These are phyloP conservation scores for Digitonthophagus gazella DNA, from an alignment of 2,888 invertebrate genomes.

Conservation along the genomic window DNA sequence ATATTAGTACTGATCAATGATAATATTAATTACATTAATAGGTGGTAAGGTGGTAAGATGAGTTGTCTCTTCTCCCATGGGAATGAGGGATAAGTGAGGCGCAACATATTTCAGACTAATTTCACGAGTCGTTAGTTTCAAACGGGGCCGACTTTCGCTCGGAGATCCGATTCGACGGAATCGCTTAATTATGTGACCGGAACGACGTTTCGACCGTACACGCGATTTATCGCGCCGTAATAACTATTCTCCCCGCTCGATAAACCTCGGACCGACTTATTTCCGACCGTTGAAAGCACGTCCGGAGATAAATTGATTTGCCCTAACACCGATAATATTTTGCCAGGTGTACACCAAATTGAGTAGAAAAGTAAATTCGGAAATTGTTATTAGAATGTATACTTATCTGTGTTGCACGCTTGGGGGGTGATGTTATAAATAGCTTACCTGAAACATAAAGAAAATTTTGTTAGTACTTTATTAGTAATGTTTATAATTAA, in stretches of 20 bases:
- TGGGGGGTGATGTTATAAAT: background rate
- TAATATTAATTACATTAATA: background rate
- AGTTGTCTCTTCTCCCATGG: background rate
- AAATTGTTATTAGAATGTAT: too few relatives aligned
- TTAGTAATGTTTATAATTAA: too few relatives aligned
- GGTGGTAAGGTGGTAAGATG: too few relatives aligned
- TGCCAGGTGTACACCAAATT: background rate
- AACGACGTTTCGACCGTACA: background rate
- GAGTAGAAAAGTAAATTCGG: background rate
- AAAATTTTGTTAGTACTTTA: background rate
- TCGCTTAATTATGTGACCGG: conserved; percentile 16
- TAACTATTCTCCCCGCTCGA: background rate
- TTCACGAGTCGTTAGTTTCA: conserved; percentile 11
- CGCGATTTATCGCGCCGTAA: background rate
- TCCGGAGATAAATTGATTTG: background rate
- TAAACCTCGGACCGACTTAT: background rate
- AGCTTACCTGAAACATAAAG: background rate
- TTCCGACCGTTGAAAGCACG: background rate
- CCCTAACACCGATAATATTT: background rate
- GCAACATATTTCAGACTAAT: conserved; percentile 4
- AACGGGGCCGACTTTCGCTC: background rate
- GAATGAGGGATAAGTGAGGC: background rate
- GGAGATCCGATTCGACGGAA: conserved; percentile 10
- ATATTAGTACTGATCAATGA: too few relatives aligned
- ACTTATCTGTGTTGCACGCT: background rate